Evolutionary conservation across 2,888 invertebrate species (phyloP), one percentile per base, ranked within the genome.

Genomic region (Pseudococcus viburni): DNA sequence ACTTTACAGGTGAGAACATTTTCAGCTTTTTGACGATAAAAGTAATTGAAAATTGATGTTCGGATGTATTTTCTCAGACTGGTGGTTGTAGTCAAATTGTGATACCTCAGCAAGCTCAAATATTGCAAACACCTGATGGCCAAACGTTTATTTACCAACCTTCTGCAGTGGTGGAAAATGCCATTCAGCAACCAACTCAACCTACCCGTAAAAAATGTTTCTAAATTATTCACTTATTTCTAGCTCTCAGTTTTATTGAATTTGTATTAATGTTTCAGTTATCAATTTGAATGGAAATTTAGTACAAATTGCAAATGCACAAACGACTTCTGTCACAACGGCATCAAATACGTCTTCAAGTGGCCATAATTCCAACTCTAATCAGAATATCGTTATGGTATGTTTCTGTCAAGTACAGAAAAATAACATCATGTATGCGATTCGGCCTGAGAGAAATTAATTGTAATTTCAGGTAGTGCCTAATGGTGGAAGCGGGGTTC

Each of bases 121-220:
- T 98, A 73, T 95, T 98, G 55, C 98, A 98, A 91, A 96, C 97
- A 0, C 94, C 97, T 0, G 98, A 98, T 92, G 98, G 98, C 0
- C 98, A 98, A 92, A 97, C 98, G 0, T 96, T 96, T 90, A 94
- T 97, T 88, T 97, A 97, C 91, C 98, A 98, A 91, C 96, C 97
- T 0, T 90, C 90, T 33, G 89, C 89, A 26, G 90, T 90, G 88
- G 89, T 90, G 2, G 89, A 90, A 19, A 90, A 90, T 77, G 48
- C 89, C 17, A 89, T 90, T 2, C 89, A 89, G 77, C 94, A 93
- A 90, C 93, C 94, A 89, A 91, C 94, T 0, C 94, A 95, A 91
- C 94, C 94, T 1, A 94, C 94, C 86, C 90, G 91, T 94, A 91
- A 33, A 2, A 33, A 91, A 9, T 55, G 4, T 15, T n/a, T 55